Evolutionary conservation across 2,113 vertebrate genomes (phyloP), one percentile per base, ranked within the genome.

Genomic region (Rhagologus leucostigma): DNA sequence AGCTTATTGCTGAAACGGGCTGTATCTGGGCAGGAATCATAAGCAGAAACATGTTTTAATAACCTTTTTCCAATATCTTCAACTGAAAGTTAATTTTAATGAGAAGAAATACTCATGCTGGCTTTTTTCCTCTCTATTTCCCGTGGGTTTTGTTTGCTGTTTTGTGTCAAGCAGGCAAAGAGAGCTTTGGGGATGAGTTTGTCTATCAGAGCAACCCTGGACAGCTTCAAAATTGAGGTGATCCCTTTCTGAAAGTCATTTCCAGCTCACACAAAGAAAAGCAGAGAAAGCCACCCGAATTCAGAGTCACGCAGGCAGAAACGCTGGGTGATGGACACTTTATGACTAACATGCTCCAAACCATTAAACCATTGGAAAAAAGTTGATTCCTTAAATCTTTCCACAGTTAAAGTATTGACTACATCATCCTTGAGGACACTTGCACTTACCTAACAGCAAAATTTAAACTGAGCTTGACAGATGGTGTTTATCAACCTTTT

Each of bases 21-120:
- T 85, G 23, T 84, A 94, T 95, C 83, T 70, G 37, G 13, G 30
- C n/a, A 93, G 84, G 41, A 91, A 96, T 78, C 89, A 37, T 52
- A 76, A 59, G 56, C 50, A 79, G 86, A 84, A 89, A 95, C 6
- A 17, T 56, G 78, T 57, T 95, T 96, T 83, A 95, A 97, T 93
- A 95, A 85, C 65, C 53, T 91, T 82, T 79, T 80, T 14, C 55
- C 44, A 56, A 7, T 81, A 93, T 93, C 90, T 89, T 55, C 62
- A 86, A n/a, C 64, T 44, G 33, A 53, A 96, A 79, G 41, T 56
- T 80, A 41, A 80, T 74, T 90, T 87, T 71, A 50, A 77, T n/a
- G 24, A 73, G 46, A 74, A 47, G 53, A 87, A 75, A 62, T 44
- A 21, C 21, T 55, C 10, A 0, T 5, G 4, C 19, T 67, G 26